A percentile compares a stretch with the other conserved stretches of the same genome.
Evolutionary conservation across 2,113 vertebrate species (phyloP).

Genomic region (Urocynchramus pylzowi): DNA sequence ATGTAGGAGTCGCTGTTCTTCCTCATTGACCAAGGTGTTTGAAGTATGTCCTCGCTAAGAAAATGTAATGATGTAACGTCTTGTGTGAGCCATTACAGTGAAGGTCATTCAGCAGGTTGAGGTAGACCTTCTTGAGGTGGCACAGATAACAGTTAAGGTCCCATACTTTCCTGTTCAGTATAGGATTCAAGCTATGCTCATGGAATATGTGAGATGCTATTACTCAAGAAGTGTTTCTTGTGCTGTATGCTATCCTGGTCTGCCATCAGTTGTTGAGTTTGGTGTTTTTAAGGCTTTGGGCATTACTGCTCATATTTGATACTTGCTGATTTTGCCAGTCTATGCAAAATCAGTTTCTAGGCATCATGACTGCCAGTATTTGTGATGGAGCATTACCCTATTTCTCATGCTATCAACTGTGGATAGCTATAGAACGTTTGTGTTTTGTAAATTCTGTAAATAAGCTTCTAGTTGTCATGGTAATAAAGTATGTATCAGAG

Average conservation of each 20-base stretch:
- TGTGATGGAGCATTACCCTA: slow-evolving; percentile 43
- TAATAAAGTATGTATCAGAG: slow-evolving; percentile 62
- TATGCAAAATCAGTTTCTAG: slow-evolving; percentile 9
- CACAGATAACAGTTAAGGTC: slow-evolving; percentile 25
- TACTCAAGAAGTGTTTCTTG: slow-evolving; percentile 48
- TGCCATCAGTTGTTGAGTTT: slow-evolving; percentile 40
- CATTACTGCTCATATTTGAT: not conserved
- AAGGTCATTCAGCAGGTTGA: slow-evolving; percentile 51
- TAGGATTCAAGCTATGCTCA: slow-evolving; percentile 26
- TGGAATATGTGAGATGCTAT: slow-evolving; percentile 36
- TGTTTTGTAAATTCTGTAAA: slow-evolving; percentile 66
- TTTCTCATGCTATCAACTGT: slow-evolving; percentile 42
- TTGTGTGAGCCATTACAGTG: slow-evolving; percentile 60
- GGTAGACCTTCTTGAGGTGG: slow-evolving; percentile 35
- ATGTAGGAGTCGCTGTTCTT: slow-evolving; percentile 60
- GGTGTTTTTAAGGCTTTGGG: slow-evolving; percentile 38
- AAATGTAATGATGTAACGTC: slow-evolving; percentile 61
- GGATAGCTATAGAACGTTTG: slow-evolving; percentile 53
- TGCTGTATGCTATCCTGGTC: slow-evolving; percentile 44
- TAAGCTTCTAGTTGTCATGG: slow-evolving; percentile 63
- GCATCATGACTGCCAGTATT: slow-evolving; percentile 38
- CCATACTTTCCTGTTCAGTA: not conserved
- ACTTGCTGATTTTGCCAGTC: not conserved
- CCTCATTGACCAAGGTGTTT: slow-evolving; percentile 63
- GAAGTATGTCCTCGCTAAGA: slow-evolving; percentile 67